These are phyloP conservation scores for Crotophaga sulcirostris DNA, from an alignment of 2,113 vertebrate genomes.

Conservation along the genomic window DNA sequence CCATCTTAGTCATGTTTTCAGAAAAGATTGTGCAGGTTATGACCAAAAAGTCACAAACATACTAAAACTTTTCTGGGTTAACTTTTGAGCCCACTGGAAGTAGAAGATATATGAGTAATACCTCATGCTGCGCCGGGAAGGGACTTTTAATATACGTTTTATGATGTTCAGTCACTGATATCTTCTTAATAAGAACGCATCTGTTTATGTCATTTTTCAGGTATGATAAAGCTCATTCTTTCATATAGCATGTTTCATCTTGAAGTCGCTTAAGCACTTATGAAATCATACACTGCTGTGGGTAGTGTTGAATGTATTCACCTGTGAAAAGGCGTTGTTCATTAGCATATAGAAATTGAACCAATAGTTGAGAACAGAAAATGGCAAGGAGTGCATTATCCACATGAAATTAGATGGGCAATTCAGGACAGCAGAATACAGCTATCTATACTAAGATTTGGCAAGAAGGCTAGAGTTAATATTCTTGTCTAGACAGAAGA, in stretches of 20 bases:
- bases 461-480: background rate
- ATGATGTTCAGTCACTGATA: background rate
- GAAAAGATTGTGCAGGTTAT: background rate
- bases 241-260: background rate
- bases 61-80: background rate
- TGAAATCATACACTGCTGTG: background rate
- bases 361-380: background rate
- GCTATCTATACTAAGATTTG: background rate
- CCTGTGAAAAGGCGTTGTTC: background rate
- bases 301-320: background rate
- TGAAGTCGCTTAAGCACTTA: background rate
- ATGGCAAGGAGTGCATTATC: background rate
- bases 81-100: background rate
- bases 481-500: background rate
- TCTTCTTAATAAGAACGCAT: background rate
- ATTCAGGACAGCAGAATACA: background rate
- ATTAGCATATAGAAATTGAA: background rate
- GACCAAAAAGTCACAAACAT: conserved; percentile 2
- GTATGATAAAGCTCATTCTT: background rate
- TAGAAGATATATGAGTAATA: background rate
- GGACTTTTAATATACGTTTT: background rate
- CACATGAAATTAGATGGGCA: background rate
- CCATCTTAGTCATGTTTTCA: background rate
- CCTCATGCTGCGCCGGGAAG: background rate
- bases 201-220: background rate